Conservation (phyloP, 2,797 vertebrate genomes). For the Smutsia gigantea region DNA sequence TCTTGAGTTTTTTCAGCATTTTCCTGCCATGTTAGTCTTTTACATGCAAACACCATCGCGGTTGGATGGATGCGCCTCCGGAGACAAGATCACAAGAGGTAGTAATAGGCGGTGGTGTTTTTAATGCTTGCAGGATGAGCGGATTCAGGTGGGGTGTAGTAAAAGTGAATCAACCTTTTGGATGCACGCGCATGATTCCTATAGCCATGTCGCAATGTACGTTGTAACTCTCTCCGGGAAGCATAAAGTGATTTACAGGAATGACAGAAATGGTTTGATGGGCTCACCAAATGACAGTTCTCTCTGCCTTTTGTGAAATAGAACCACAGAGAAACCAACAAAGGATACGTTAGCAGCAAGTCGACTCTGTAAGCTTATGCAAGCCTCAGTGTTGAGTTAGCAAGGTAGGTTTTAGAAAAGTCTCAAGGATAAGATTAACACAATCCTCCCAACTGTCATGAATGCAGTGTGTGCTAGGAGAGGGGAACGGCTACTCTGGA, state of each 20-base stretch:
- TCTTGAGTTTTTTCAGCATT: background rate
- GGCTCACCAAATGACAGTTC: background rate
- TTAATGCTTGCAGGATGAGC: background rate
- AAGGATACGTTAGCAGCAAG: background rate
- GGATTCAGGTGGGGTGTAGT: background rate
- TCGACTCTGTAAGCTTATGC: background rate
- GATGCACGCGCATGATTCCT: background rate
- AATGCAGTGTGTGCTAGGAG: background rate
- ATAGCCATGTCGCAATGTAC: background rate
- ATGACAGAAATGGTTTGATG: background rate
- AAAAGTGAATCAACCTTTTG: background rate
- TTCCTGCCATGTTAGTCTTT: slow-evolving; percentile 47
- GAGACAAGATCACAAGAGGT: background rate
- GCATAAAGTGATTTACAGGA: background rate
- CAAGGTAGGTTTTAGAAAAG: background rate
- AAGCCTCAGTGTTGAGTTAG: background rate
- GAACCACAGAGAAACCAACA: background rate
- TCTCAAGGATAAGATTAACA: background rate
- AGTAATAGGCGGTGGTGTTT: background rate
- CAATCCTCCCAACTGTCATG: rapidly evolving
- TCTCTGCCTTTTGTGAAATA: background rate
- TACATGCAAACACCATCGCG: background rate
- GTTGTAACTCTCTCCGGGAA: background rate
- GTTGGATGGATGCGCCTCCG: background rate
- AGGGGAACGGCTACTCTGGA: background rate